These are phyloP conservation scores for Meteorus cinctellus DNA, from an alignment of 2,888 invertebrate genomes.

Conservation along the genomic window DNA sequence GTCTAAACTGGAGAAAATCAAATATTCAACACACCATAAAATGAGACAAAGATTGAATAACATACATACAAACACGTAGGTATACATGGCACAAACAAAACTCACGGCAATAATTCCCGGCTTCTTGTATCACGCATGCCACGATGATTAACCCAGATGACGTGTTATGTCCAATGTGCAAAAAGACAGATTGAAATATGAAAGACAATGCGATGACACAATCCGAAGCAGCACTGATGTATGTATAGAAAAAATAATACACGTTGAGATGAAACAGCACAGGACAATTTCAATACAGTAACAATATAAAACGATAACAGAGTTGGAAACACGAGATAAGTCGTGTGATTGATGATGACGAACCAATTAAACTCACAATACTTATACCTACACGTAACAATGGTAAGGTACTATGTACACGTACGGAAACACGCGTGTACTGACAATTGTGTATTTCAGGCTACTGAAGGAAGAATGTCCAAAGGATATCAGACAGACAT, in stretches of 20 bases:
- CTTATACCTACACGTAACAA: background rate
- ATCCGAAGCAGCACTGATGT: slow-evolving; percentile 16
- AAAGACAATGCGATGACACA: slow-evolving; percentile 5
- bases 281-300: background rate
- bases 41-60: background rate
- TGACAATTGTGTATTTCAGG: slow-evolving; percentile 4
- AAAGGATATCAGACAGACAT: slow-evolving; percentile 19
- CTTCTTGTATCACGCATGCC: slow-evolving; percentile 20
- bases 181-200: slow-evolving; percentile 6
- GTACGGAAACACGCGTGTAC: background rate
- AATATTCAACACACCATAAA: background rate
- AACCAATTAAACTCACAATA: background rate
- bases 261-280: background rate
- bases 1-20: background rate
- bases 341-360: background rate
- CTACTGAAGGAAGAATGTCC: slow-evolving; percentile 15
- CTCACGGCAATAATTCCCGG: slow-evolving; percentile 17
- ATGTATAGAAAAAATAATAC: background rate
- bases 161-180: background rate
- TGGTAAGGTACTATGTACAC: background rate
- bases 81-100: background rate
- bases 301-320: background rate
- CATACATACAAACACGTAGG: background rate
- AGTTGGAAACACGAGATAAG: background rate
- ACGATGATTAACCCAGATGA: slow-evolving; percentile 24